These are phyloP conservation scores for Triops longicaudatus DNA, from an alignment of 1,140 invertebrate species.

Conservation along the genomic window DNA sequence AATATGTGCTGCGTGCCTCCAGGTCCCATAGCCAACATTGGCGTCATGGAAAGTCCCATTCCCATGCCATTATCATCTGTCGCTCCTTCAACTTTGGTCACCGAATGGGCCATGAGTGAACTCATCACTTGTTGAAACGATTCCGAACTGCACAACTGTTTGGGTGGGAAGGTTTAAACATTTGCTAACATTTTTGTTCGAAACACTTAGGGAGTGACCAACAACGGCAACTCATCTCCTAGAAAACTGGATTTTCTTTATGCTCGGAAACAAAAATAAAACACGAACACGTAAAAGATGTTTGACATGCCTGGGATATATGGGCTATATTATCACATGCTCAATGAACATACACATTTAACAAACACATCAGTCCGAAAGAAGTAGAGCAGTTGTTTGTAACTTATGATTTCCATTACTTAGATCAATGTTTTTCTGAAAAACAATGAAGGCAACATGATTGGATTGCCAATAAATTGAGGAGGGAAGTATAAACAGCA, in stretches of 20 bases:
- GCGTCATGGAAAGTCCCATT: constrained; percentile 21
- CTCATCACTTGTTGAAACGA: constrained; percentile 8
- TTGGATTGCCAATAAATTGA: not conserved
- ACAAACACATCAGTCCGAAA: not conserved
- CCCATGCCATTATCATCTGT: constrained; percentile 16
- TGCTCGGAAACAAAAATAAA: not conserved
- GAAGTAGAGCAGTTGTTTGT: not conserved
- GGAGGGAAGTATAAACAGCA: not conserved
- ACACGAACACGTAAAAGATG: not conserved
- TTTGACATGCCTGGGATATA: constrained; percentile 9
- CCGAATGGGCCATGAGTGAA: constrained; percentile 4
- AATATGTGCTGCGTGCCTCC: constrained; percentile 27
- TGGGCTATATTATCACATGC: constrained; percentile 23
- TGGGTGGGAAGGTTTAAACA: not conserved
- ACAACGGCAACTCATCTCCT: not conserved
- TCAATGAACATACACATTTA: constrained; percentile 1
- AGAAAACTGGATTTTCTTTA: not conserved
- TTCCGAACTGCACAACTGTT: constrained; percentile 8
- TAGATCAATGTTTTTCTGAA: not conserved
- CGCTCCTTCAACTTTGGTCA: constrained; percentile 1
- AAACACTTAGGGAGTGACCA: not conserved
- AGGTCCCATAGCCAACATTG: constrained; percentile 25
- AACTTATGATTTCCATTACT: not conserved
- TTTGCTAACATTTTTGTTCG: not conserved
- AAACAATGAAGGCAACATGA: not conserved